Evolutionary conservation across 2,888 invertebrate genomes (phyloP).

Genomic region (Phymatocera aterrima): DNA sequence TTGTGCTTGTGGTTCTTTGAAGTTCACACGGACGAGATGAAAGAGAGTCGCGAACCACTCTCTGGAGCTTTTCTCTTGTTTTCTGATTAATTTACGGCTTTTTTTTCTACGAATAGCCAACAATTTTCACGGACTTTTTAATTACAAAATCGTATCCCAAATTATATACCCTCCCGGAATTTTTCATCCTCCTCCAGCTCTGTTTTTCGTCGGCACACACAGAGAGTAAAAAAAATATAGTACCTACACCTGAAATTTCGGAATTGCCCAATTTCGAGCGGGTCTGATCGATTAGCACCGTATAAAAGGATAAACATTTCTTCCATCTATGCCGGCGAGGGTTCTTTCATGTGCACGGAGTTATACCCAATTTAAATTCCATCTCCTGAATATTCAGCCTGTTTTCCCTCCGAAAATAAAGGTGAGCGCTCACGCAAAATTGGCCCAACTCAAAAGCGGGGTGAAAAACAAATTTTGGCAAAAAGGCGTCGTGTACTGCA

Average conservation of each 20-base stretch:
- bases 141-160: neutral
- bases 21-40: neutral
- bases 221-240: no score
- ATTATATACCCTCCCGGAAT: neutral
- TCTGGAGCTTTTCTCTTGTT: neutral
- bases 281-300: constrained; percentile 7
- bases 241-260: neutral
- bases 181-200: neutral
- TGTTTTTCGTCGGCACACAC: no score
- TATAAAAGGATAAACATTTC: neutral
- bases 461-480: no score
- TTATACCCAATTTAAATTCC: constrained; percentile 6
- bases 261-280: neutral
- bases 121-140: neutral
- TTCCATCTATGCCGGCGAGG: neutral
- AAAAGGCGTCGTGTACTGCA: no score
- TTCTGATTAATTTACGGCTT: neutral
- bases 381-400: constrained; percentile 11
- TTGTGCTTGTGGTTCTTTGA: constrained; percentile 32
- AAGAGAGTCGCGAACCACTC: neutral
- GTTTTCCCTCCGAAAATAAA: neutral
- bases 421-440: neutral
- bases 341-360: neutral
- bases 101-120: neutral
- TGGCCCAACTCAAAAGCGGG: neutral